A percentile compares a stretch with the other conserved stretches of the same genome.
Conservation (phyloP, 2,888 invertebrate species). For the Lasioglossum pauxillum region DNA sequence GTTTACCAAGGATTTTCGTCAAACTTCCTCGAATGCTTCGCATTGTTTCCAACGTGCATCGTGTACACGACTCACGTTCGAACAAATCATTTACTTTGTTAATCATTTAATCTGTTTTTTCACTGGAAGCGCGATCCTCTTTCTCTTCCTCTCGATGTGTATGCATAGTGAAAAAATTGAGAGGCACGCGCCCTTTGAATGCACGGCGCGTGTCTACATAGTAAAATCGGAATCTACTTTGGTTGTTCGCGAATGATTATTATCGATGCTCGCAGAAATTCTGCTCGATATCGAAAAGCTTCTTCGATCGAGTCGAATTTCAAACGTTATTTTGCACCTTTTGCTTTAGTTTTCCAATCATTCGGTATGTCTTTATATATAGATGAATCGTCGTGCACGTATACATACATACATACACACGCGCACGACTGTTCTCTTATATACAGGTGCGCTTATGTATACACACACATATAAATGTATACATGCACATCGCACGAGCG, state of each 20-base stretch:
- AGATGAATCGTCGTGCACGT: not conserved
- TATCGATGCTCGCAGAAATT: not conserved
- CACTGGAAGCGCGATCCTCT: not conserved
- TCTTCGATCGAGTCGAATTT: not conserved
- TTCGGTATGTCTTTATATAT: constrained; percentile 33
- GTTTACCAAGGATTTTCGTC: not conserved
- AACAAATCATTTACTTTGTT: not conserved
- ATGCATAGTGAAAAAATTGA: not conserved
- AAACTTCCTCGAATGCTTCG: not conserved
- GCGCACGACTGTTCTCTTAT: not conserved
- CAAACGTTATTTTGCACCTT: constrained; percentile 27
- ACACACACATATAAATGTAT: not conserved
- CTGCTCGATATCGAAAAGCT: not conserved
- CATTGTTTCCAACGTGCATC: not conserved
- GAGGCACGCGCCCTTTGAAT: constrained; percentile 24
- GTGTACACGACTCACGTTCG: constrained; percentile 14
- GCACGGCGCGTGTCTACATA: not conserved
- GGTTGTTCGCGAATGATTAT: not conserved
- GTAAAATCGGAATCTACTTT: constrained; percentile 4
- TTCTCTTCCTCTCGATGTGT: not conserved
- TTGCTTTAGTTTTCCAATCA: constrained; percentile 41
- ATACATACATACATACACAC: not conserved
- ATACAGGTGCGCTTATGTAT: not conserved
- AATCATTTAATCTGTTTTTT: too few relatives aligned
- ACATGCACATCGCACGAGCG: not conserved